Percentiles rank a stretch among this genome's conserved stretches.
Evolutionary conservation across 1,140 invertebrate genomes (phyloP).

Genomic region (Cyclina sinensis): DNA sequence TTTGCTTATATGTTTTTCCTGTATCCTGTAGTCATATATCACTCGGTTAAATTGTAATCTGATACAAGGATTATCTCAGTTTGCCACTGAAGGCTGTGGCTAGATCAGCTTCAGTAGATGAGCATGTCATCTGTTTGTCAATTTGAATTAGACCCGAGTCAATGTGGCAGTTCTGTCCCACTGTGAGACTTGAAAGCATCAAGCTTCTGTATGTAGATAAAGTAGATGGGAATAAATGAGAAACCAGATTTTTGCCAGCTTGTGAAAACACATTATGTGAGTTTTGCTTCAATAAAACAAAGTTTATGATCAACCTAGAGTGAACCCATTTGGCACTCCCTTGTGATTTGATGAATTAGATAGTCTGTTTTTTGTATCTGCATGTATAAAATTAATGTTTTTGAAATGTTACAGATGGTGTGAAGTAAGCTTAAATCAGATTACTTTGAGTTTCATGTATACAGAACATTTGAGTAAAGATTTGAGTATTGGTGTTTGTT

Average conservation of each 20-base stretch:
- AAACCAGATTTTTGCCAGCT: neutral
- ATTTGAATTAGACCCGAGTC: neutral
- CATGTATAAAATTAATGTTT: neutral
- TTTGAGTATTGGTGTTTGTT: no score
- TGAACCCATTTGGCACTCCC: constrained; percentile 6
- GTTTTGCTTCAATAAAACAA: neutral
- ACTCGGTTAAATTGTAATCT: neutral
- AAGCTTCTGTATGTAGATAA: neutral
- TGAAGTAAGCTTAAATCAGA: no score
- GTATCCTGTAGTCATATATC: neutral
- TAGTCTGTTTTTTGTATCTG: neutral
- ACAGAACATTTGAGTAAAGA: no score
- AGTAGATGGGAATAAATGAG: neutral
- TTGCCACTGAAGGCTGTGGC: neutral
- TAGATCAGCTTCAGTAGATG: neutral
- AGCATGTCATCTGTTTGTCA: neutral
- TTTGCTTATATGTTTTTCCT: no score
- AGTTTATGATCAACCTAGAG: neutral
- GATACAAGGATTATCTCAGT: neutral
- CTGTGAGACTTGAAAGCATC: neutral
- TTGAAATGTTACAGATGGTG: neutral
- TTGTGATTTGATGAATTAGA: neutral
- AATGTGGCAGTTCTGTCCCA: neutral
- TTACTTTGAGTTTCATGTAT: no score
- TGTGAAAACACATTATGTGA: neutral